Conservation (phyloP, 2,113 vertebrate genomes). For the Heteronetta atricapilla region DNA sequence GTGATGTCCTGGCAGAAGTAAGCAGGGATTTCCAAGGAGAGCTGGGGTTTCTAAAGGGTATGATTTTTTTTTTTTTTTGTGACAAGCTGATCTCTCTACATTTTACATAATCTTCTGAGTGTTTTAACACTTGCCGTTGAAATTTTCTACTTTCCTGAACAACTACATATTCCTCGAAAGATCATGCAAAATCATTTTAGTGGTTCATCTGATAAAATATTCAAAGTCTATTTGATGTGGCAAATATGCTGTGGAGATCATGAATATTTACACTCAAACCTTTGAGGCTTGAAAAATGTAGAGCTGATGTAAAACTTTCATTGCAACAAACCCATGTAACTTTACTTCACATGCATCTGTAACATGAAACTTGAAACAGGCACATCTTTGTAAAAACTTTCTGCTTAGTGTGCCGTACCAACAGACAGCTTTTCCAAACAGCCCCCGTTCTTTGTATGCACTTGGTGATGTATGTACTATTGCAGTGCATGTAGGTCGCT, state of each 20-base stretch:
- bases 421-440: neutral
- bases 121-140: neutral
- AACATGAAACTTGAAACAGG: neutral
- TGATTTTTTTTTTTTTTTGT: neutral
- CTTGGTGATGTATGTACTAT: neutral
- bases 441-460: neutral
- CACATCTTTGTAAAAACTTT: neutral
- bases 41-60: neutral
- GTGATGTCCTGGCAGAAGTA: neutral
- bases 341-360: slow-evolving; percentile 1
- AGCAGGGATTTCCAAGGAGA: slow-evolving; percentile 2
- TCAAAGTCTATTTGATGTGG: slow-evolving; percentile 6
- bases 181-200: slow-evolving; percentile 19
- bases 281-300: slow-evolving; percentile 29
- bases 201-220: slow-evolving; percentile 52
- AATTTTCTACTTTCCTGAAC: slow-evolving; percentile 10
- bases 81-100: neutral
- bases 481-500: neutral
- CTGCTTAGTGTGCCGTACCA: neutral
- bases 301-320: slow-evolving; percentile 20
- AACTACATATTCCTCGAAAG: slow-evolving; percentile 9
- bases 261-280: slow-evolving; percentile 53
- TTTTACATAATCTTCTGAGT: neutral
- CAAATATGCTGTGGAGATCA: slow-evolving; percentile 22
- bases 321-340: neutral